These are phyloP conservation scores for Gibbula magus DNA, from an alignment of 2,888 invertebrate species.

Conservation along the genomic window DNA sequence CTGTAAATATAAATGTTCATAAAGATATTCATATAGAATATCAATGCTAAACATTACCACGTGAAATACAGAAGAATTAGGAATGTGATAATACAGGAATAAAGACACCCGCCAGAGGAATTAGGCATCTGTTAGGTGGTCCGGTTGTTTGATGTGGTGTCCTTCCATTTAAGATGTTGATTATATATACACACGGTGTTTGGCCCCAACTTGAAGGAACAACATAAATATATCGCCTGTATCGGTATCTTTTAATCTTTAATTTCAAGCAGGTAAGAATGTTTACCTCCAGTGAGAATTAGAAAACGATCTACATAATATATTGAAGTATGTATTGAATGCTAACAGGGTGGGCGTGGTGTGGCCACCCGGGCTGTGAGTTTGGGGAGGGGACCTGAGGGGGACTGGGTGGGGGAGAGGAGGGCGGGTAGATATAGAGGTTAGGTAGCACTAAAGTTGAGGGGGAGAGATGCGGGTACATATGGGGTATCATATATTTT, in stretches of 20 bases:
- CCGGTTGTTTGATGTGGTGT: no score
- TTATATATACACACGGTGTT: no score
- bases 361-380: not conserved
- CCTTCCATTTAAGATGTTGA: no score
- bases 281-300: not conserved
- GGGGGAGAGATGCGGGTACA: no score
- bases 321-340: not conserved
- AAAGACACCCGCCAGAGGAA: no score
- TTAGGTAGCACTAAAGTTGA: not conserved
- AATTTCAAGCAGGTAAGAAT: not conserved
- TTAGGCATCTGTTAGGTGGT: no score
- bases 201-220: not conserved
- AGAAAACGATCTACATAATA: not conserved
- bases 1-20: no score
- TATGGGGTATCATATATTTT: no score
- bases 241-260: slow-evolving; percentile 14
- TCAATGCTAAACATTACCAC: no score
- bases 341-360: not conserved
- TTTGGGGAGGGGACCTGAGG: not conserved
- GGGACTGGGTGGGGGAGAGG: not conserved
- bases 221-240: not conserved
- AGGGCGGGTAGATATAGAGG: not conserved
- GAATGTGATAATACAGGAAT: no score
- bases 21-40: no score
- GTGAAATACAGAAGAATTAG: no score